Percentiles rank a stretch among this genome's conserved stretches.
Conservation (phyloP, 2,113 vertebrate genomes). For the Anguilla japonica region DNA sequence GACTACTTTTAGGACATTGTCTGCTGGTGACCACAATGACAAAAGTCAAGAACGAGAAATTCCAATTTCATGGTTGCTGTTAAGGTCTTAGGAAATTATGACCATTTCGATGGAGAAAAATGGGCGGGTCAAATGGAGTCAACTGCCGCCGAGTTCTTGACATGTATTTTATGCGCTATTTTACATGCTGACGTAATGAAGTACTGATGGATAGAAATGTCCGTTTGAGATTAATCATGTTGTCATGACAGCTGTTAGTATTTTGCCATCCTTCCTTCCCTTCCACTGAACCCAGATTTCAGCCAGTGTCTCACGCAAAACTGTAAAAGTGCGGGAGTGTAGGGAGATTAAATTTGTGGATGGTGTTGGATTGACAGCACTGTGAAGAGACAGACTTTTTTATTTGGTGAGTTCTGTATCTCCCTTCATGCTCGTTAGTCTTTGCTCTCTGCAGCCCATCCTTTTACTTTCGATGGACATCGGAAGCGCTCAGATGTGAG, state of each 20-base stretch:
- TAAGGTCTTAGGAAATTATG: background rate
- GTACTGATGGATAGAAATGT: background rate
- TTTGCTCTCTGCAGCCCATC: background rate
- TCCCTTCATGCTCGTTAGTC: background rate
- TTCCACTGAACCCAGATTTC: background rate
- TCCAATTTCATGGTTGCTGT: background rate
- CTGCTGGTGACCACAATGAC: slow-evolving; percentile 13
- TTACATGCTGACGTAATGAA: too few species aligned
- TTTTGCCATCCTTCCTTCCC: too few species aligned
- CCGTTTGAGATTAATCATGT: too few species aligned
- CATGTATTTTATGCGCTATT: too few species aligned
- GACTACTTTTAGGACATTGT: background rate
- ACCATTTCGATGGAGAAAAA: slow-evolving; percentile 3
- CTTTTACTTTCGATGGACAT: background rate
- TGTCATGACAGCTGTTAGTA: too few species aligned
- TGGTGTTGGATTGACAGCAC: background rate
- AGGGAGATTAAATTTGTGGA: background rate
- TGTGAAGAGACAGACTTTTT: too few species aligned
- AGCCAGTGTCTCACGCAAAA: background rate
- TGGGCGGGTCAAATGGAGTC: background rate
- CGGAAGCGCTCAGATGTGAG: background rate
- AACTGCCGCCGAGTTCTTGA: background rate
- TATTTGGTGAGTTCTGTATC: too few species aligned
- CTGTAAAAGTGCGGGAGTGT: background rate
- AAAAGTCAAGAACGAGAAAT: slow-evolving; percentile 5